Percentiles rank a stretch among this genome's conserved stretches.
Conservation (phyloP, 2,797 vertebrate species). For the Danio choprae region DNA sequence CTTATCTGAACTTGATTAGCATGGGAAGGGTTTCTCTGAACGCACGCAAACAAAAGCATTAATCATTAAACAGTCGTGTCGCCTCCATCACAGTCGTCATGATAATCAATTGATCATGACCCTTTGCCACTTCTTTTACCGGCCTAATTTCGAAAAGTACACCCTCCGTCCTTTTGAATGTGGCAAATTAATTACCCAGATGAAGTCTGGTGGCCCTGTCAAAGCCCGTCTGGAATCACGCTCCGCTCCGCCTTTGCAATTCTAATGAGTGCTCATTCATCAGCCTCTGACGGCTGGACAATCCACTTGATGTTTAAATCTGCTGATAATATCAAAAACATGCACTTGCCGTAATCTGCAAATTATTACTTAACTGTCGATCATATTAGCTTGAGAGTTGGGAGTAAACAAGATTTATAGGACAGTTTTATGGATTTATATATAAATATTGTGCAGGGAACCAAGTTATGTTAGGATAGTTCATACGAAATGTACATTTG, state of each 20-base stretch:
- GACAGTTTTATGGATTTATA: neutral
- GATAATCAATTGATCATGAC: slow-evolving; percentile 57
- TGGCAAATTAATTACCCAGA: slow-evolving; percentile 63
- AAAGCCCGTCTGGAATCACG: slow-evolving; percentile 46
- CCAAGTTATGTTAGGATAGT: no score
- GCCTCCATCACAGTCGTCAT: slow-evolving; percentile 40
- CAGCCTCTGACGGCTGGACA: slow-evolving; percentile 60
- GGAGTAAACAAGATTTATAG: slow-evolving; percentile 24
- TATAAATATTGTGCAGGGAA: neutral
- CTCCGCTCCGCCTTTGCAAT: slow-evolving; percentile 60
- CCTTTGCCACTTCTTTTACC: slow-evolving; percentile 56
- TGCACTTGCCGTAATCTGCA: slow-evolving; percentile 43
- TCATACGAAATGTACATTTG: no score
- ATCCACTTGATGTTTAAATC: slow-evolving; percentile 62
- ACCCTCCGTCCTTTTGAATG: slow-evolving; percentile 53
- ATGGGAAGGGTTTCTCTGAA: slow-evolving; percentile 19
- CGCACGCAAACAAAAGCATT: slow-evolving; percentile 14
- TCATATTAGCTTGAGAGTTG: slow-evolving; percentile 15
- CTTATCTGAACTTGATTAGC: slow-evolving; percentile 7
- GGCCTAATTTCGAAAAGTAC: slow-evolving; percentile 60
- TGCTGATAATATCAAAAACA: slow-evolving; percentile 64
- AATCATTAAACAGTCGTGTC: slow-evolving; percentile 9
- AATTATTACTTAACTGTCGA: slow-evolving; percentile 61
- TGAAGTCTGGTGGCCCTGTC: slow-evolving; percentile 57
- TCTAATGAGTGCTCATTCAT: slow-evolving; percentile 64